Evolutionary conservation across 2,113 vertebrate species (phyloP), one percentile per base, ranked within the genome.

Genomic region (Neogobius melanostomus): DNA sequence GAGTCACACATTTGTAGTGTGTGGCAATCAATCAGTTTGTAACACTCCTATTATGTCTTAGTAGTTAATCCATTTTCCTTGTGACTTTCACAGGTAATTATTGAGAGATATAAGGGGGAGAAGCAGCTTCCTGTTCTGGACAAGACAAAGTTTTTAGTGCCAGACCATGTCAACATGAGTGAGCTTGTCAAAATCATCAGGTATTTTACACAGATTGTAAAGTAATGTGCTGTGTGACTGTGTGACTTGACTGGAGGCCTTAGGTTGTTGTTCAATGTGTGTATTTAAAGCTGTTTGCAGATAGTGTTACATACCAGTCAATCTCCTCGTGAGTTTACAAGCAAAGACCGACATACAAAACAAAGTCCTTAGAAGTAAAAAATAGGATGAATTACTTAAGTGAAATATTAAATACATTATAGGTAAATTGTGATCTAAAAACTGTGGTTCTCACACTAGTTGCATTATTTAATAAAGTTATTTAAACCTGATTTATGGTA

Each of bases 141-240:
- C 90, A 99, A 99, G 90, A 98, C 97, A 87, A 99, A 99, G 91
- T 99, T 99, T 85, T 92, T 99, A 79, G 97, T 99, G 6, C 98
- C 98, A 0, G 97, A 99, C 82, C 98, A 99, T 8, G 98, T 99
- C 87, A 99, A 98, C 90, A 99, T 99, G 98, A 98, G 97, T 44
- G 98, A 99, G 88, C 81, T 99, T 89, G 96, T 99, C 67, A 99
- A 99, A 93, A 99, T 99, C 86, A 99, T 99, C 88, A 94, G 98
- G 97, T 61, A 61, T 6, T 47, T 17, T 36, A 64, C 28, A 74
- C 57, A 4, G 28, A 7, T 42, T 53, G 21, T 16, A 28, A 43
- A 54, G n/a, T 51, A 36, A 5, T 36, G 28, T 36, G 28, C 28
- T 36, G 3, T 36, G 28, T 36, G 28, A 36, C 28, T 36, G 28